A percentile compares a stretch with the other conserved stretches of the same genome.
phyloP scores from a whole-genome alignment of 2,888 invertebrate species.

The Cylloceria caligata region DNA sequence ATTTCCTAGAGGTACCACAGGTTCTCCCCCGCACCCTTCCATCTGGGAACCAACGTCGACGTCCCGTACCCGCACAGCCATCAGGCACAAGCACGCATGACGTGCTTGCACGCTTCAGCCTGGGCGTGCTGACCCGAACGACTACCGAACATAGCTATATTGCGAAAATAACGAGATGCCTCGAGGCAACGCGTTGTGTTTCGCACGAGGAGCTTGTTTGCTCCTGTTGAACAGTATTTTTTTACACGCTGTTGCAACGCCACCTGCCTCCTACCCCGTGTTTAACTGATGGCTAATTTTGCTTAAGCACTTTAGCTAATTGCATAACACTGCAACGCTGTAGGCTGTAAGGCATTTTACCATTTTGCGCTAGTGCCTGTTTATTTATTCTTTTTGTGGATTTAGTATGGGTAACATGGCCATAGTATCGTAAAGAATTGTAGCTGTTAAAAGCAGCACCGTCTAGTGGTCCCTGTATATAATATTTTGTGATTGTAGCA shows the following conservation, averaged over 20 bases:
- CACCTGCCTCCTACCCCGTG: not conserved
- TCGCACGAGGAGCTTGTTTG: slow-evolving; percentile 20
- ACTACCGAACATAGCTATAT: slow-evolving; percentile 45
- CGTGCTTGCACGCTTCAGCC: slow-evolving; percentile 31
- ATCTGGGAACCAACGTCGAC: slow-evolving; percentile 31
- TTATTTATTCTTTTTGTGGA: not conserved
- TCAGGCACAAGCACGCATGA: slow-evolving; percentile 53
- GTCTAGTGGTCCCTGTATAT: too few species aligned
- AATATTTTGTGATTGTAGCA: not conserved
- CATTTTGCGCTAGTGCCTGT: not conserved
- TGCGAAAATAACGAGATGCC: slow-evolving; percentile 59
- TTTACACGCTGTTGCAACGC: not conserved
- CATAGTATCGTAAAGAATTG: not conserved
- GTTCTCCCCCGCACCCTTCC: slow-evolving; percentile 19
- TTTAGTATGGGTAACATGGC: not conserved
- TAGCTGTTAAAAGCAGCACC: too few species aligned
- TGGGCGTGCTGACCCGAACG: slow-evolving; percentile 56
- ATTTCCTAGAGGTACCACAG: slow-evolving; percentile 73
- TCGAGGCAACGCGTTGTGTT: slow-evolving; percentile 30
- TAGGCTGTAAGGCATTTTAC: not conserved
- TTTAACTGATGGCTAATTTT: slow-evolving; percentile 5
- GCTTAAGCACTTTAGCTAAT: slow-evolving; percentile 1
- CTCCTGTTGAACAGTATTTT: slow-evolving; percentile 25
- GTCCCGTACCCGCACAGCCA: slow-evolving; percentile 25
- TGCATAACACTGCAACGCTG: not conserved